Percentiles rank a stretch among this genome's conserved stretches.
Conservation (phyloP, 2,888 invertebrate genomes). For the Torymus tubicola region DNA sequence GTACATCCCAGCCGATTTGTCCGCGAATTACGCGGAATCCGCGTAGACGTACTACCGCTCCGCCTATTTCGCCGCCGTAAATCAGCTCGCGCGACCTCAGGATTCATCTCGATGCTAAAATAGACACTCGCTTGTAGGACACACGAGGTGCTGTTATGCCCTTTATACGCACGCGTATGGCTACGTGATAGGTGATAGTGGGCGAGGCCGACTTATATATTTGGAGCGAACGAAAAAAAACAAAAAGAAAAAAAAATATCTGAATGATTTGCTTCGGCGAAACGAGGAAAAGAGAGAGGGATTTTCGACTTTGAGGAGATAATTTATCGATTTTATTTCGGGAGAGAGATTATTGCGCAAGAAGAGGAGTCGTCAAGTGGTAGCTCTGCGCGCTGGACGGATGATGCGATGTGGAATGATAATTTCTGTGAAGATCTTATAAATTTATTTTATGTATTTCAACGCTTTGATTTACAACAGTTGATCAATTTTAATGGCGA, state of each 20-base stretch:
- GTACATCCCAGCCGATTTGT: conserved; percentile 35
- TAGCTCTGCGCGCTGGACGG: too few relatives aligned
- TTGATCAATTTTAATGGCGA: too few relatives aligned
- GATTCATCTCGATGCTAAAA: too few relatives aligned
- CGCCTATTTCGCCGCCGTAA: conserved; percentile 53
- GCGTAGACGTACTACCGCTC: conserved; percentile 28
- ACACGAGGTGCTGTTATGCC: too few relatives aligned
- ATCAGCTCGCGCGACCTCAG: conserved; percentile 38
- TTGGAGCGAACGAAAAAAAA: neutral
- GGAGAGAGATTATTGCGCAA: conserved; percentile 11
- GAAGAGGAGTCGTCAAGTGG: neutral
- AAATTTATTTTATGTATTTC: too few relatives aligned
- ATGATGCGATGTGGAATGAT: neutral
- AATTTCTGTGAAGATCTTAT: neutral
- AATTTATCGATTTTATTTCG: conserved; percentile 39
- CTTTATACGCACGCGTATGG: too few relatives aligned
- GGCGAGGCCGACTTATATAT: too few relatives aligned
- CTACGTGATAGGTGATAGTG: too few relatives aligned
- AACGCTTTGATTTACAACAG: too few relatives aligned
- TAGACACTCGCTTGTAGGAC: too few relatives aligned
- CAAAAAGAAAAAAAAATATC: neutral
- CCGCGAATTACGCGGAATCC: conserved; percentile 37
- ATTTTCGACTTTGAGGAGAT: neutral
- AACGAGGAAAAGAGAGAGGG: neutral
- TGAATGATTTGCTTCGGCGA: conserved; percentile 6